Base-by-base conservation (phyloP, 2,888 invertebrate species). In the Exephanes ischioxanthus region DNA sequence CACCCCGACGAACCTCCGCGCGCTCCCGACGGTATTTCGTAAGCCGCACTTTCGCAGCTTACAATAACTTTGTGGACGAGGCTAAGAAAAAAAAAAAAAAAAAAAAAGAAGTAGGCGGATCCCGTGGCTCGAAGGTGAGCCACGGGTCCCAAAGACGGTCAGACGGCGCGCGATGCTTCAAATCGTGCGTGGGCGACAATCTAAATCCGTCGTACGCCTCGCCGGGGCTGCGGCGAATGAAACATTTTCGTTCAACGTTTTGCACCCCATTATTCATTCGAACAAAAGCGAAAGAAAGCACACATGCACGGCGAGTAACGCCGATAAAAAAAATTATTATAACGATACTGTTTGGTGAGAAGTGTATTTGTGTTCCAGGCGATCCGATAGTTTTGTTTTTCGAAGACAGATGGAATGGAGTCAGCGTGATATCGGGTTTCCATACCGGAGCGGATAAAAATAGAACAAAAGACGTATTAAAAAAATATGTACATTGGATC, bases 161-260 rank as follows among this genome's bases (percentile, higher is more conserved):
- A 70, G 78, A 84, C 70, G 77, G 78, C 48, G 58, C 71, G 33
- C 78, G 77, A 75, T 71, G 82, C 53, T 88, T 80, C 85, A 80
- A 87, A 86, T 48, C 80, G 82, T 26, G 86, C 84, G 88, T 88
- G 87, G 88, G 88, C 78, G 88, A 73, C 83, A 82, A 78, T 88
- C 87, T 88, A 88, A 87, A 87, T 88, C 83, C 78, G 88, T 88
- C 78, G 77, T 71, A 61, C 76, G 55, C 68, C 67, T 45, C 83
- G 83, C 63, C 66, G 33, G 53, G 22, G 19, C 45, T 76, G 48
- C 51, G 53, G 70, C 76, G 45, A 68, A 76, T 53, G 19, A 26
- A 55, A 37, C 26, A 33, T 16, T 33, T 63, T 63, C 63, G 33
- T 30, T 63, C 3, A 16, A 33, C 63, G 30, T 14, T 63, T 63